These are phyloP conservation scores for Apotomis betuletana DNA, from an alignment of 2,888 invertebrate species.

Conservation along the genomic window DNA sequence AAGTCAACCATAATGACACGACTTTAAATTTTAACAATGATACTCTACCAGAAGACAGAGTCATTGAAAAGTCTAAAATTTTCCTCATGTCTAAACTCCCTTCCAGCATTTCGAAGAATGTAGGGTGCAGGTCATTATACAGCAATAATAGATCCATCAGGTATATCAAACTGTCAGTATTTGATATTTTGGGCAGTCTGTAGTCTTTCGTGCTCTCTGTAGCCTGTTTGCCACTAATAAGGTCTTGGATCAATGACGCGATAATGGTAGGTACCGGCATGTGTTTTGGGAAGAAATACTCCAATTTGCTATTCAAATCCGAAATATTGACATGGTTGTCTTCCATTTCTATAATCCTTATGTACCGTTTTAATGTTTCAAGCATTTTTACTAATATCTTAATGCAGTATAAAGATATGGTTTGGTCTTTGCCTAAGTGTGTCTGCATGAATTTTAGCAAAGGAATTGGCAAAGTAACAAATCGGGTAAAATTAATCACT, in stretches of 20 bases:
- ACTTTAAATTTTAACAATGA: constrained; percentile 75
- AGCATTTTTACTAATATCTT: constrained; percentile 83
- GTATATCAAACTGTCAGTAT: constrained; percentile 65
- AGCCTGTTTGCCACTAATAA: constrained; percentile 53
- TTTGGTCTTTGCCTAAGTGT: constrained; percentile 65
- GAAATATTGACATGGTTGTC: constrained; percentile 55
- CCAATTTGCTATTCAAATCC: constrained; percentile 71
- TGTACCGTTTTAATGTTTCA: constrained; percentile 77
- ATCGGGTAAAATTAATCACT: constrained; percentile 78
- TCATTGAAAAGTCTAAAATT: constrained; percentile 67
- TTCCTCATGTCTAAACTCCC: constrained; percentile 73
- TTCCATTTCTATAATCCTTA: constrained; percentile 76
- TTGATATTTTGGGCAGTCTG: constrained; percentile 61
- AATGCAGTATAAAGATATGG: constrained; percentile 75
- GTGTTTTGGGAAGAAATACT: constrained; percentile 76
- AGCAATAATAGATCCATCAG: constrained; percentile 71
- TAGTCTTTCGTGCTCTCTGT: constrained; percentile 61
- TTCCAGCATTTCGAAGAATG: constrained; percentile 76
- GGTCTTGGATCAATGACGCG: constrained; percentile 65
- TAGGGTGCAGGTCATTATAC: constrained; percentile 73
- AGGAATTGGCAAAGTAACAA: constrained; percentile 76
- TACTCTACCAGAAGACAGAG: constrained; percentile 56
- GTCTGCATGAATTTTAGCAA: constrained; percentile 74
- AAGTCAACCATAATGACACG: constrained; percentile 73
- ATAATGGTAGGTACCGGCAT: constrained; percentile 67